Percentiles rank a stretch among this genome's conserved stretches.
phyloP scores from a whole-genome alignment of 64 coral and sea anemone genomes.

The Actinia equina region DNA sequence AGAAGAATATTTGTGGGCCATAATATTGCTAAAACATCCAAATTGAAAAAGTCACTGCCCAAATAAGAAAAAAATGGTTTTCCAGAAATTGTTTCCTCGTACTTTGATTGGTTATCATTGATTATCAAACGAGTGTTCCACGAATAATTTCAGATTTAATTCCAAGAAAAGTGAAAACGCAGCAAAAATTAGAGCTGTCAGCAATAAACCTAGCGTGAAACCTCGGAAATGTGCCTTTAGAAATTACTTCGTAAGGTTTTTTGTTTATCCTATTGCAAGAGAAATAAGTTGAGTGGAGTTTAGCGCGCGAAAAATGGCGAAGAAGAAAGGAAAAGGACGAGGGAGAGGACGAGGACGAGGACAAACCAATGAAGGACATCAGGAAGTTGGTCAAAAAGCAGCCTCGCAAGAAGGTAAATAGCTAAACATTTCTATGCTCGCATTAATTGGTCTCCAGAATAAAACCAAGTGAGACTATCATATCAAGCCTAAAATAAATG shows the following conservation, averaged over 20 bases:
- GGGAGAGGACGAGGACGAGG: constrained; percentile 16
- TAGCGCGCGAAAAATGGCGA: neutral
- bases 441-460: neutral
- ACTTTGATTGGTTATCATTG: neutral
- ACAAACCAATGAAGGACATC: neutral
- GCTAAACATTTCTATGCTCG: neutral
- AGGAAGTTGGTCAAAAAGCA: constrained; percentile 7
- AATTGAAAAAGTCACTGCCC: neutral
- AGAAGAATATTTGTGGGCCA: neutral
- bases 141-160: neutral
- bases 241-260: neutral
- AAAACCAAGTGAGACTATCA: no score
- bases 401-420: neutral
- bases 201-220: neutral
- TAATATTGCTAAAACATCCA: neutral
- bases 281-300: neutral
- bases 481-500: neutral
- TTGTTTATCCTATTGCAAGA: neutral
- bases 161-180: neutral
- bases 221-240: neutral
- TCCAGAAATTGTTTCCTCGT: neutral
- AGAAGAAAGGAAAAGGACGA: constrained; percentile 10
- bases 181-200: neutral
- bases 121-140: neutral
- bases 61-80: neutral